Conservation (phyloP, 2,888 invertebrate species). For the Keiferia lycopersicella region DNA sequence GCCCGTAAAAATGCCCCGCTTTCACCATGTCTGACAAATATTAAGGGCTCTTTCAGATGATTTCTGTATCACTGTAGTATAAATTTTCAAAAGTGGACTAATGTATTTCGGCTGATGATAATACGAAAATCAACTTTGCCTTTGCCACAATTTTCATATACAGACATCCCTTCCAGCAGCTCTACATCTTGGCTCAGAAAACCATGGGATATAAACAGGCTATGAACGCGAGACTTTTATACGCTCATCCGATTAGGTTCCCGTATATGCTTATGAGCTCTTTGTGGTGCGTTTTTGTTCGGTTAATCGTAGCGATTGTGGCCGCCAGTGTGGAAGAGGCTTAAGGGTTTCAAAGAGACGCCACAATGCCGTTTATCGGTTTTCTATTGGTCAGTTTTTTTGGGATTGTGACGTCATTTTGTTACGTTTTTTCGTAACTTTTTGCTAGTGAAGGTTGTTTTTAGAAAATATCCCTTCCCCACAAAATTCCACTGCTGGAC, state of each 20-base stretch:
- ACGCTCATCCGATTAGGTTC: slow-evolving; percentile 74
- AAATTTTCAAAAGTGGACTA: too few relatives aligned
- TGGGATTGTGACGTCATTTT: slow-evolving; percentile 27
- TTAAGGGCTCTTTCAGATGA: too few relatives aligned
- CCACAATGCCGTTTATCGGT: slow-evolving; percentile 44
- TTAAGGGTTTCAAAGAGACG: slow-evolving; percentile 49
- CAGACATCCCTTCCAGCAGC: not conserved
- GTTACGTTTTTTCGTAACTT: not conserved
- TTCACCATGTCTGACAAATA: too few relatives aligned
- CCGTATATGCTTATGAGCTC: slow-evolving; percentile 72
- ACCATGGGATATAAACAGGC: slow-evolving; percentile 45
- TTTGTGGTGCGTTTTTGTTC: slow-evolving; percentile 65
- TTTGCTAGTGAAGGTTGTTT: not conserved
- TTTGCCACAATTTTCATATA: too few relatives aligned
- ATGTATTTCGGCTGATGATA: too few relatives aligned
- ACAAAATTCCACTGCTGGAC: too few relatives aligned
- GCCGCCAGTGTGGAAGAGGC: slow-evolving; percentile 54
- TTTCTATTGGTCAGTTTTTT: slow-evolving; percentile 41
- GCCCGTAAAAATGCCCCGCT: too few relatives aligned
- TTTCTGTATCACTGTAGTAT: too few relatives aligned
- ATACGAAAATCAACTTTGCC: too few relatives aligned
- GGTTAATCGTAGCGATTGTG: slow-evolving; percentile 64
- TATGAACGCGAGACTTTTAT: slow-evolving; percentile 65
- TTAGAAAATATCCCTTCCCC: not conserved
- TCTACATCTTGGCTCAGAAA: not conserved